Percentiles rank a stretch among this genome's conserved stretches.
phyloP scores from a whole-genome alignment of 1,140 invertebrate species.

The Tetragonula clypearis region DNA sequence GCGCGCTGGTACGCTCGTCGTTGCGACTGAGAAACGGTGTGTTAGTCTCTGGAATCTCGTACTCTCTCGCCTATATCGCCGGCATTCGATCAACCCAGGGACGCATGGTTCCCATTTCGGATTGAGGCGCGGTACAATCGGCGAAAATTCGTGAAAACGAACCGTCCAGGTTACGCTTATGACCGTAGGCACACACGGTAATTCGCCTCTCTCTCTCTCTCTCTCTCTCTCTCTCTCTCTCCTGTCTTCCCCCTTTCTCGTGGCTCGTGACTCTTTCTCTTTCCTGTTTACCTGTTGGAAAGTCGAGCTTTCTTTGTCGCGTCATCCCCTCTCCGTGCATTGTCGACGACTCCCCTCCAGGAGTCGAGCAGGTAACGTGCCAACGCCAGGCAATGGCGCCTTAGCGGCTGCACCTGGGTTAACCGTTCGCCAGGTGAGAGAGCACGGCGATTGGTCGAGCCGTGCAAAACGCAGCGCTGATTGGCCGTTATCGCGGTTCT shows the following conservation, averaged over 20 bases:
- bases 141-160: slow-evolving; percentile 28
- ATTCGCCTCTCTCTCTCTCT: slow-evolving; percentile 35
- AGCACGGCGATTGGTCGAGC: slow-evolving; percentile 65
- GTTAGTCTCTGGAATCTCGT: neutral
- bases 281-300: neutral
- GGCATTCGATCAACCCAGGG: neutral
- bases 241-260: slow-evolving; percentile 9
- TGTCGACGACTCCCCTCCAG: slow-evolving; percentile 5
- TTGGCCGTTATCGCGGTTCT: slow-evolving; percentile 67
- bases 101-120: too few relatives aligned
- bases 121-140: neutral
- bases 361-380: slow-evolving; percentile 70
- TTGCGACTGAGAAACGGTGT: neutral
- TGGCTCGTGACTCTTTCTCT: neutral
- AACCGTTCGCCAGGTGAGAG: slow-evolving; percentile 70
- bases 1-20: neutral
- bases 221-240: neutral
- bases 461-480: slow-evolving; percentile 45
- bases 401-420: slow-evolving; percentile 69
- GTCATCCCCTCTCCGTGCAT: slow-evolving; percentile 2
- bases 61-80: neutral
- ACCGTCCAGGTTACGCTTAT: slow-evolving; percentile 11
- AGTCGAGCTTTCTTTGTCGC: slow-evolving; percentile 29
- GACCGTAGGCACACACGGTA: slow-evolving; percentile 23
- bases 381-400: slow-evolving; percentile 74